Base-by-base conservation (phyloP, 2,888 invertebrate genomes). In the Drosophila conformis region DNA sequence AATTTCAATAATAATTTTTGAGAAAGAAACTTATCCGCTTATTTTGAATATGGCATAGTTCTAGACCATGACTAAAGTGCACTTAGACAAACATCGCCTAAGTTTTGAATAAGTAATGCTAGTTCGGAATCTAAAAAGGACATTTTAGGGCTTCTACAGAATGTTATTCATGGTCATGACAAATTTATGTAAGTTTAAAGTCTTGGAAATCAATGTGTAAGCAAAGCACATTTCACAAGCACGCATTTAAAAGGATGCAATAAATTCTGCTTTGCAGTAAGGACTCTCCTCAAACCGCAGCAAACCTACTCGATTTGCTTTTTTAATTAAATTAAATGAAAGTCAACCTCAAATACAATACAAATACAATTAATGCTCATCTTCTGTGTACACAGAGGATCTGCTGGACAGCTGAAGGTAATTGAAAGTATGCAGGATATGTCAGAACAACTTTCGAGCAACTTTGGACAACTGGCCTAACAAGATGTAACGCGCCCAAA, bases 401-500 rank as follows among this genome's bases (percentile, higher is more conserved):
- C 49, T 57, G 6, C 13, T 27, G 15, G 51, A 27, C 69, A 51
- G 31, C 51, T 58, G 58, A 40, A 52, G 15, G 13, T 53, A 69
- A 69, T 59, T 69, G 52, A 25, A 59, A 46, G 18, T 27, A 11
- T 62, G 15, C 13, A 25, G 38, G 31, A 51, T 8, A 25, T 31
- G 31, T n/a, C n/a, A 25, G 31, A 40, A 31, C 38, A 58, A 29
- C 36, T 13, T 56, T 56, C 7, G n/a, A 56, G 15, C 38, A 56
- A 42, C 36, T 59, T 48, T 59, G 57, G 4, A 29, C 38, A 38
- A 68, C 52, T 69, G 31, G 42, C 42, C 56, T 66, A 62, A 74
- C 57, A 49, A 76, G 58, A 64, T 54, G 38, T 59, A 27, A 27
- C 15, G 6, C 33, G 36, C 25, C 38, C 13, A 21, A 38, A 54